Conservation (phyloP, 2,888 invertebrate genomes). For the Fabriciana adippe region DNA sequence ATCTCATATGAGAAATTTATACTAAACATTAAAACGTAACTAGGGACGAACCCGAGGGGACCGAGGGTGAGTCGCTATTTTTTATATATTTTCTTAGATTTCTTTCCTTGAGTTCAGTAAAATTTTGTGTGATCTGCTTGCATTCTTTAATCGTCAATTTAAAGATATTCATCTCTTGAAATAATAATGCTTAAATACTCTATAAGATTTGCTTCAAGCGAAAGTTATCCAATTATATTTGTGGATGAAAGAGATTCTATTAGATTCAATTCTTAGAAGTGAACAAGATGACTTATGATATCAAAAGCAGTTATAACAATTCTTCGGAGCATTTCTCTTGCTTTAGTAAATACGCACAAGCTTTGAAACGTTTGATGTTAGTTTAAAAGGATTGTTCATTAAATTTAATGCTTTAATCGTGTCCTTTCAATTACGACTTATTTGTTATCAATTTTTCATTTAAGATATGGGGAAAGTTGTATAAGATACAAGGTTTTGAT, state of each 20-base stretch:
- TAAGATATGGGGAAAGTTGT: not conserved
- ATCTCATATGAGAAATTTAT: too few species aligned
- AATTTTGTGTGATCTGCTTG: too few species aligned
- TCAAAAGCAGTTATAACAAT: slow-evolving; percentile 6
- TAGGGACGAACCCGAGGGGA: too few species aligned
- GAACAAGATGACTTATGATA: slow-evolving; percentile 6
- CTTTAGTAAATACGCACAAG: slow-evolving; percentile 15
- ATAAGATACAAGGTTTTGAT: not conserved
- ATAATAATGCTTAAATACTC: too few species aligned
- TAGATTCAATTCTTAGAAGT: slow-evolving; percentile 16
- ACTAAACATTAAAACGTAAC: too few species aligned
- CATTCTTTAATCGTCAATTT: too few species aligned
- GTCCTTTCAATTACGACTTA: slow-evolving; percentile 15
- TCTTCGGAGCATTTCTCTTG: not conserved
- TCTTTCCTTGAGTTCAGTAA: too few species aligned
- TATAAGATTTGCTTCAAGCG: not conserved
- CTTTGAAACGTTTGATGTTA: slow-evolving; percentile 20
- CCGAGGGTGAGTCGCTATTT: too few species aligned
- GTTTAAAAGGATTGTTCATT: slow-evolving; percentile 25
- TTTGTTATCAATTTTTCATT: not conserved
- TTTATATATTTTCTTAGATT: too few species aligned
- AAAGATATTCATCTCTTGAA: too few species aligned
- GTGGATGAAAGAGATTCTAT: slow-evolving; percentile 4
- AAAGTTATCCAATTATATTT: slow-evolving; percentile 4
- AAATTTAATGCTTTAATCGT: slow-evolving; percentile 2